Evolutionary conservation across 2,113 vertebrate genomes (phyloP).

Genomic region (Ranitomeya variabilis): DNA sequence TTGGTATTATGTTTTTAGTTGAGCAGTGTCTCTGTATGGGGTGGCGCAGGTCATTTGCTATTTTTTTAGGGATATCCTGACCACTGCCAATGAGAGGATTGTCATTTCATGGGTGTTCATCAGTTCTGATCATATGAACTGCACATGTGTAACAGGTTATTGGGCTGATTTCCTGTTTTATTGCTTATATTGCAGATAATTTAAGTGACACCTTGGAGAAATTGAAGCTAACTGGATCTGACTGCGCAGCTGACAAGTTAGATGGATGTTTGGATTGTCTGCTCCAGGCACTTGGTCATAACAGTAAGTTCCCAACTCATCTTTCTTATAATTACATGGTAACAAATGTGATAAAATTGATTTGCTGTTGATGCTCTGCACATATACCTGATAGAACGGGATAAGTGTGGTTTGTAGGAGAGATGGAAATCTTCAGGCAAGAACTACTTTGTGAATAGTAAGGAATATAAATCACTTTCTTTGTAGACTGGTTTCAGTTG

Average conservation of each 20-base stretch:
- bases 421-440: background rate
- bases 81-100: background rate
- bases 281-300: constrained; percentile 90
- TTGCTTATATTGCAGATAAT: constrained; percentile 78
- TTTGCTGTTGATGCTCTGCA: background rate
- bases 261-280: constrained; percentile 93
- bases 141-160: background rate
- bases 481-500: background rate
- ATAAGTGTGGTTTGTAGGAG: background rate
- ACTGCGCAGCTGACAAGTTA: constrained; percentile 81
- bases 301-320: constrained; percentile 81
- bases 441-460: background rate
- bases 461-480: background rate
- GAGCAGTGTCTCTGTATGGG: too few species aligned
- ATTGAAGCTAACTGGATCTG: constrained; percentile 87
- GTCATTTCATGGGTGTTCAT: too few species aligned
- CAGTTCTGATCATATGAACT: background rate
- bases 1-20: too few species aligned
- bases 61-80: background rate
- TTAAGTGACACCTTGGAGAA: constrained; percentile 91
- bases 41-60: background rate
- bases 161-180: background rate
- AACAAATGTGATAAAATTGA: background rate
- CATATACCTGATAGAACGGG: background rate
- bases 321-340: constrained; percentile 8